A percentile compares a stretch with the other conserved stretches of the same genome.
phyloP scores from a whole-genome alignment of 2,113 vertebrate species.

The Cettia cetti region DNA sequence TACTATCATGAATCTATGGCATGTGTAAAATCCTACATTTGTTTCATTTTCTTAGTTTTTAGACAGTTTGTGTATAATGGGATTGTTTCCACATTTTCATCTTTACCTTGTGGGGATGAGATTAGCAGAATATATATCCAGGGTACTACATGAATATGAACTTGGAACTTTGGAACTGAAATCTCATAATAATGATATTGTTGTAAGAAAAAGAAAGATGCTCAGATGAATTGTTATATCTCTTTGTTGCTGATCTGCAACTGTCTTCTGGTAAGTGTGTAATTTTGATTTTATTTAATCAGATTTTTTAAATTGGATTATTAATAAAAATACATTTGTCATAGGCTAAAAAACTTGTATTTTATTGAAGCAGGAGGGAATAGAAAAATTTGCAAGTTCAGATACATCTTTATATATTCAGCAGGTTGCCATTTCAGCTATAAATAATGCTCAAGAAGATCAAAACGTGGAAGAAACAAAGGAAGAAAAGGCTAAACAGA shows the following conservation, averaged over 20 bases:
- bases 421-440: not conserved
- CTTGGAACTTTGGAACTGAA: not conserved
- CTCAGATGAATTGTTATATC: not conserved
- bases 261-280: not conserved
- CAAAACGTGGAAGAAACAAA: not conserved
- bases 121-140: not conserved
- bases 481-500: not conserved
- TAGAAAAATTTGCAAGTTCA: not conserved
- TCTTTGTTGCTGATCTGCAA: not conserved
- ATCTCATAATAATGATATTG: not conserved
- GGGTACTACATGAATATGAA: not conserved
- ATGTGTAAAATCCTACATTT: not conserved
- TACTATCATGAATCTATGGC: not conserved
- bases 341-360: not conserved
- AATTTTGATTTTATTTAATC: not conserved
- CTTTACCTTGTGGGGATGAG: fast-evolving
- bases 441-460: not conserved
- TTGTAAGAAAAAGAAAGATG: not conserved
- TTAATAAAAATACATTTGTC: not conserved
- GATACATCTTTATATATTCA: constrained; percentile 4
- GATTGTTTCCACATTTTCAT: not conserved
- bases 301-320: not conserved
- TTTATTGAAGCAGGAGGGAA: not conserved
- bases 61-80: not conserved
- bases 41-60: not conserved